Evolutionary conservation across 2,113 vertebrate species (phyloP).

Genomic region (Grantiella picta): DNA sequence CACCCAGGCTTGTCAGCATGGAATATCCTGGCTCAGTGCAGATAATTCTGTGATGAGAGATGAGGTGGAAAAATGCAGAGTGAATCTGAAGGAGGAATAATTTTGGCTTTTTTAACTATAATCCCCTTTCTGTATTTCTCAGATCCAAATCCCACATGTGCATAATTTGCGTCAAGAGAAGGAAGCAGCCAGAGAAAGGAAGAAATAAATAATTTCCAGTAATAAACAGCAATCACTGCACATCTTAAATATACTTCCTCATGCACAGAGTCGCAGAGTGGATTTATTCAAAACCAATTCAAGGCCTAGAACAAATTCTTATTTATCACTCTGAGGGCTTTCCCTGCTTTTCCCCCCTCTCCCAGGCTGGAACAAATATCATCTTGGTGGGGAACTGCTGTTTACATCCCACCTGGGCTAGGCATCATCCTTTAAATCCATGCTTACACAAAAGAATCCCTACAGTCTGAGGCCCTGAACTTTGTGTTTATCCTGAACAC

Average conservation of each 20-base stretch:
- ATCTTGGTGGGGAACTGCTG: neutral
- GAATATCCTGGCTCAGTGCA: neutral
- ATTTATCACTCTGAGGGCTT: neutral
- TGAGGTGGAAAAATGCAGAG: neutral
- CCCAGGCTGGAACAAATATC: neutral
- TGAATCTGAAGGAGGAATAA: neutral
- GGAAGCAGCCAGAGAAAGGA: neutral
- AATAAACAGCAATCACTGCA: neutral
- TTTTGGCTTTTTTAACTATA: constrained; percentile 17
- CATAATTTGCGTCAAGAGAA: constrained; percentile 27
- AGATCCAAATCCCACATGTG: constrained; percentile 27
- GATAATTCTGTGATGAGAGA: neutral
- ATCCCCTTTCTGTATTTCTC: constrained; percentile 18
- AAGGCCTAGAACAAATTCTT: neutral
- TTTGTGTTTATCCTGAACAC: neutral
- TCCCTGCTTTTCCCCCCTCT: neutral
- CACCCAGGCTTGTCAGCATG: neutral
- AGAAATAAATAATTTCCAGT: constrained; percentile 41
- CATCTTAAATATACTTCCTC: neutral
- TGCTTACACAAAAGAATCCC: neutral
- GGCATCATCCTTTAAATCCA: neutral
- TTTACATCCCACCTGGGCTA: neutral
- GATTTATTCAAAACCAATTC: neutral
- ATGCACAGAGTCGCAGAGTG: neutral
- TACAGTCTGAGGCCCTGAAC: neutral